Evolutionary conservation across 1,140 invertebrate genomes (phyloP), one percentile per base, ranked within the genome.

Genomic region (Drosophila sp.): DNA sequence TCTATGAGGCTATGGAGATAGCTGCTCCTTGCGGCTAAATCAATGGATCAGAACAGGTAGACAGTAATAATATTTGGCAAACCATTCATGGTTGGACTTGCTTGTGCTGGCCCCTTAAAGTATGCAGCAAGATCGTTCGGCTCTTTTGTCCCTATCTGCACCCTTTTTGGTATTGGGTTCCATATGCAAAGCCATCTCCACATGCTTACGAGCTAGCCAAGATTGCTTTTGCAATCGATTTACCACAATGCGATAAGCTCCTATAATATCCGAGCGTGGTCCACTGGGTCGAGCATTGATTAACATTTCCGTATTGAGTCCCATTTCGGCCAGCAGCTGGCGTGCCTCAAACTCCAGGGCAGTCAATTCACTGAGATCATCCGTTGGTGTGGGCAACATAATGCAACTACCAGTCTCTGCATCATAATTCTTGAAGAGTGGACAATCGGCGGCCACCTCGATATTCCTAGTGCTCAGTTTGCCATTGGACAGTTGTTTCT

Each of bases 161-260:
- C 89, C 87, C 29, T 67, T 72, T 67, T 91, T 92, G 32, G 17
- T 25, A 10, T 50, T 50, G 38, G 90, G 91, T 70, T 91, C 90
- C 56, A 76, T 64, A 30, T 92, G 91, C 23, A 91, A 66, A 6
- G 91, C 91, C 79, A 91, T 81, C 50, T 92, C 91, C n/a, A 90
- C 90, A 32, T 92, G 91, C 40, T 91, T 91, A 0, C 90, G 66
- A 0, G 90, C 87, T 30, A 92, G 67, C 90, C 90, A 92, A 3
- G 90, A 91, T 40, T 92, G 91, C 56, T 91, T 91, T 62, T 92
- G 91, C 35, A 93, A 73, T n/a, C 92, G 89, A 78, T 93, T 92
- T 55, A 93, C 91, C 29, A 93, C 80, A 38, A 93, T 93, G n/a
- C 92, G 80, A 72, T 93, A 93, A 63, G 92, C 91, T 8, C 92